Evolutionary conservation across 2,888 invertebrate genomes (phyloP).

Genomic region (Drosophila siamana): DNA sequence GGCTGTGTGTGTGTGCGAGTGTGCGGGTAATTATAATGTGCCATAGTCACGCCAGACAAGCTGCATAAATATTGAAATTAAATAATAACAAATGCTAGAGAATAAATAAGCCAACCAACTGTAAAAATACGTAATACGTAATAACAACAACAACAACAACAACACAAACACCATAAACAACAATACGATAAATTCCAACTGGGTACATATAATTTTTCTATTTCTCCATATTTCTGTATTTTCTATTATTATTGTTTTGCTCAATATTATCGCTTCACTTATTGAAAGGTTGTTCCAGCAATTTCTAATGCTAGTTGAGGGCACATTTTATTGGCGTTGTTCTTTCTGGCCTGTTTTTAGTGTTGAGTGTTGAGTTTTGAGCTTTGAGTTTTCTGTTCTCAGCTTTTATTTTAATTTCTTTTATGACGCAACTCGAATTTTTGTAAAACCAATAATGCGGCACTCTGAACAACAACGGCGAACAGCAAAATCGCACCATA

Average conservation of each 20-base stretch:
- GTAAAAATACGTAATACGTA: conserved; percentile 70
- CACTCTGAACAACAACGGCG: conserved; percentile 36
- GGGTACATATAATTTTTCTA: conserved; percentile 45
- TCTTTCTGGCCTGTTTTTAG: conserved; percentile 20
- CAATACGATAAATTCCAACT: conserved; percentile 47
- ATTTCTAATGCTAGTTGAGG: background rate
- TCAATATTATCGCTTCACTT: conserved; percentile 1
- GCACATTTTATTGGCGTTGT: conserved; percentile 18
- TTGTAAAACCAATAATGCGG: conserved; percentile 75
- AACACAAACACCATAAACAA: conserved; percentile 20
- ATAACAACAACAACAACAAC: conserved; percentile 35
- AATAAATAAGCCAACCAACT: conserved; percentile 66
- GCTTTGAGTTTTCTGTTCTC: conserved; percentile 3
- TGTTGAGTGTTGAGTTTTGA: conserved; percentile 9
- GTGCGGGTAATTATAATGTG: conserved; percentile 70
- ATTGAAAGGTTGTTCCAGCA: conserved; percentile 1
- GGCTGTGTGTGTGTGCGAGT: conserved; percentile 12
- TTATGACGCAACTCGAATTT: conserved; percentile 53
- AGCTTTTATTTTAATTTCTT: conserved; percentile 65
- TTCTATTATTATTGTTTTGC: background rate
- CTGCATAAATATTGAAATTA: conserved; percentile 78
- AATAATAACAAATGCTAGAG: conserved; percentile 69
- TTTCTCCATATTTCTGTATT: conserved; percentile 12
- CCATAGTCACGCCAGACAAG: conserved; percentile 70
- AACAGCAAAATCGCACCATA: conserved; percentile 55